A percentile compares a stretch with the other conserved stretches of the same genome.
Evolutionary conservation across 2,888 invertebrate species (phyloP).

Genomic region (Aspidiotus destructor): DNA sequence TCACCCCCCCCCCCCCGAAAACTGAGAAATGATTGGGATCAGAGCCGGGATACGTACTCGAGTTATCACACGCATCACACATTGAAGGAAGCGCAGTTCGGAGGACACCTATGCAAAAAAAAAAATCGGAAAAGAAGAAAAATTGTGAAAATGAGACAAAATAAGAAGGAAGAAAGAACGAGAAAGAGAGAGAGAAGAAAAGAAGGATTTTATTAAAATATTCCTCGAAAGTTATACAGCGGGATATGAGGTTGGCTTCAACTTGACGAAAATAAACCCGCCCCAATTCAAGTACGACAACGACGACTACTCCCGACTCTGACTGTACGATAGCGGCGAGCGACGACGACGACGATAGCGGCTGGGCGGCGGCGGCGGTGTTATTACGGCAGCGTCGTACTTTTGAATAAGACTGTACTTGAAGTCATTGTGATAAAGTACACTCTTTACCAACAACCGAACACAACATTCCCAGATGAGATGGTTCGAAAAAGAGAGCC

Average conservation of each 20-base stretch:
- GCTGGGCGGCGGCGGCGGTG: constrained; percentile 34
- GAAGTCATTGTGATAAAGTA: constrained; percentile 33
- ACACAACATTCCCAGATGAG: constrained; percentile 35
- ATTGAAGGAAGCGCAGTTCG: too few relatives aligned
- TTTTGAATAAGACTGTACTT: constrained; percentile 29
- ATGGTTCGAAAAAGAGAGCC: constrained; percentile 30
- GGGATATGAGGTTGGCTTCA: neutral
- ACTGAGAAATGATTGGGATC: too few relatives aligned
- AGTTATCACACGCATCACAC: too few relatives aligned
- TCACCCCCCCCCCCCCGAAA: too few relatives aligned
- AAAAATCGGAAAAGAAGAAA: neutral
- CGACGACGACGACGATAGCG: constrained; percentile 33
- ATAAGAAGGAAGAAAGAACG: constrained; percentile 21
- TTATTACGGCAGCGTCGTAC: constrained; percentile 18
- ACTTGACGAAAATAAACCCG: constrained; percentile 33
- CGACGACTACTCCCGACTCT: constrained; percentile 2
- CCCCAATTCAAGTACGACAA: constrained; percentile 29
- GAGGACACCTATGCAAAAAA: neutral
- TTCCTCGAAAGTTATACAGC: constrained; percentile 35
- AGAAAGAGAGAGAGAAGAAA: constrained; percentile 38
- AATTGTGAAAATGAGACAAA: neutral
- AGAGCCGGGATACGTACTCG: too few relatives aligned
- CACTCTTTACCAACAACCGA: constrained; percentile 29
- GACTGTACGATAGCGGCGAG: constrained; percentile 7
- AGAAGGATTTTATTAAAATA: constrained; percentile 36